Base-by-base conservation (phyloP, 2,797 vertebrate genomes). In the Hephaestus fuliginosus region DNA sequence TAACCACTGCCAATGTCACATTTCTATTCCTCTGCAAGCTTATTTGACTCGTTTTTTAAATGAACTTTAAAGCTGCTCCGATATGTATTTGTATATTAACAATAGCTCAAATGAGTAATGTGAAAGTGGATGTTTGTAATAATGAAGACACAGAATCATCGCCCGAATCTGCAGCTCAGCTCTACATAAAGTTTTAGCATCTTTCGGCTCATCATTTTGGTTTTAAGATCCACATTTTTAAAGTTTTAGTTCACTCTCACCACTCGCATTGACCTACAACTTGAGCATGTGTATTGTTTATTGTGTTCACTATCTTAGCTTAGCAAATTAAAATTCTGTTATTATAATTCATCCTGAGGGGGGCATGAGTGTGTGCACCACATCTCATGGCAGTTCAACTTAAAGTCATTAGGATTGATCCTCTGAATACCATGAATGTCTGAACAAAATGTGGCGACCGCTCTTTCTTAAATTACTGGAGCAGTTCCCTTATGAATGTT, bases 1-100 rank as follows among this genome's bases (percentile, higher is more conserved):
- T 67, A 74, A 76, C 52, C 64, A n/a, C 62, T 66, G 60, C 20
- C 28, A 62, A 3, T 74, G 46, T 70, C 60, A 77, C 25, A 60
- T 80, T 69, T 57, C 14, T 76, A 17, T 65, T 25, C 22, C 57
- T 66, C n/a, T 56, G 25, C 12, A 41, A 6, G 39, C 14, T 22
- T 51, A 25, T 56, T 66, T 44, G 18, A 22, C 22, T 28, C 17
- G 3, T 56, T 39, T 63, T 20, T 0, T 28, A n/a, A 41, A 41
- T 10, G 6, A 28, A 15, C 1, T 49, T 46, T 12, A 57, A 48
- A 30, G 14, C 18, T 28, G 12, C 30, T 28, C 1, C 14, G 10
- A 63, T 41, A 2, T 0, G 2, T 48, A 11, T 51, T 46, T 22
- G 33, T 10, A 56, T 43, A 13, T 28, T n/a, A 14, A 18, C 25